Evolutionary conservation across 2,797 vertebrate species (phyloP), one percentile per base, ranked within the genome.

Genomic region (Chelmon rostratus): DNA sequence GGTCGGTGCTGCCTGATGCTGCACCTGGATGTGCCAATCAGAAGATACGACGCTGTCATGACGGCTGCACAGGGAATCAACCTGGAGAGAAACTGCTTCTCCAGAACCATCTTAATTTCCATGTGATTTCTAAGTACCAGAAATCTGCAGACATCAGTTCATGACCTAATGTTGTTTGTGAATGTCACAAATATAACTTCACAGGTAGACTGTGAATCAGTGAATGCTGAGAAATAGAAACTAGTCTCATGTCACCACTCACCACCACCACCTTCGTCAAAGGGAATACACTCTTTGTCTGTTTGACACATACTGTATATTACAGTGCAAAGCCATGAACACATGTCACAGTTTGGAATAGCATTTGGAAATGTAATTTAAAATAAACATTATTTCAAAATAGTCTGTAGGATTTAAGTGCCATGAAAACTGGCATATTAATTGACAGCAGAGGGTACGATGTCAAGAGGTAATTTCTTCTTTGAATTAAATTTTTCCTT

Each of bases 1-100:
- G 95, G 88, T 99, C 97, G 3, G 97, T 98, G 90, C 97, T 97
- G 91, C 97, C 97, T 2, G 97, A 98, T 59, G 97, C 97, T 62
- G 97, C 97, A 87, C 98, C 98, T 99, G 88, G 6, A 87, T 58
- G 78, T 58, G 76, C 25, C 85, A 80, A 59, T 80, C 83, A 88
- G 50, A 84, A 37, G 58, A 83, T 3, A n/a, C 7, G 10, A 50
- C 6, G 5, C 25, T 46, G 70, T 85, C 56, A 76, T 28, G 38
- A 44, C 0, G 4, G 19, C 57, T 56, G 64, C 46, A 54, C 42
- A 28, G 35, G 66, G 15, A 40, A 38, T 13, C 56, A 50, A 53
- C 28, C 35, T 54, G 35, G 37, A 63, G 18, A 54, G 23, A 47
- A 64, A 44, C 19, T 23, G 28, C 31, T 49, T 47, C 16, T 18